These are phyloP conservation scores for Achroia grisella DNA, from an alignment of 1,140 invertebrate genomes.

Conservation along the genomic window DNA sequence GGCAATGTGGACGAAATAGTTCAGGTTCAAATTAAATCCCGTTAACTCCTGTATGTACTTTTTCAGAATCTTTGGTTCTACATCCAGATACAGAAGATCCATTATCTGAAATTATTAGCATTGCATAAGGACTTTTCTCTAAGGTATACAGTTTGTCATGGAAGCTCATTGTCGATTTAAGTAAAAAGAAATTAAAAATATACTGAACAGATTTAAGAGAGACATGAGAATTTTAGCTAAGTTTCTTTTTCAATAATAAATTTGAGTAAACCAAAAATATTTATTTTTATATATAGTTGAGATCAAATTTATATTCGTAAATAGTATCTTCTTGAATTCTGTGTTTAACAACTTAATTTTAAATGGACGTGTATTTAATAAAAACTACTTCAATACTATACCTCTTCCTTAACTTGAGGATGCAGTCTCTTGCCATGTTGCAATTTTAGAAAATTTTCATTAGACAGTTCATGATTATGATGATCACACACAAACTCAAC, in stretches of 20 bases:
- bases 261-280: no score
- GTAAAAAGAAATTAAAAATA: no score
- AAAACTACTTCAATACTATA: slow-evolving; percentile 3
- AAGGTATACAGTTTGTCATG: no score
- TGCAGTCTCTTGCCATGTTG: slow-evolving; percentile 20
- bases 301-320: no score
- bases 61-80: slow-evolving; percentile 15
- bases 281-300: no score
- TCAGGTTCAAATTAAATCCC: slow-evolving; percentile 14
- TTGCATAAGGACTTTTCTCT: no score
- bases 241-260: no score
- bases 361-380: neutral
- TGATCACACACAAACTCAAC: slow-evolving; percentile 28
- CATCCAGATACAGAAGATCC: slow-evolving; percentile 18
- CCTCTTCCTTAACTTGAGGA: slow-evolving; percentile 22
- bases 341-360: no score
- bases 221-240: no score
- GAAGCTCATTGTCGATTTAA: no score
- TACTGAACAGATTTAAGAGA: no score
- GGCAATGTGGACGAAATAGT: slow-evolving; percentile 13
- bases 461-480: slow-evolving; percentile 23
- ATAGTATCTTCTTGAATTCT: no score
- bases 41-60: slow-evolving; percentile 20
- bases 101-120: slow-evolving; percentile 16
- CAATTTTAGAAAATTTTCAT: slow-evolving; percentile 16